Conservation (phyloP, 2,888 invertebrate species). For the Neocrepidodera transversa region DNA sequence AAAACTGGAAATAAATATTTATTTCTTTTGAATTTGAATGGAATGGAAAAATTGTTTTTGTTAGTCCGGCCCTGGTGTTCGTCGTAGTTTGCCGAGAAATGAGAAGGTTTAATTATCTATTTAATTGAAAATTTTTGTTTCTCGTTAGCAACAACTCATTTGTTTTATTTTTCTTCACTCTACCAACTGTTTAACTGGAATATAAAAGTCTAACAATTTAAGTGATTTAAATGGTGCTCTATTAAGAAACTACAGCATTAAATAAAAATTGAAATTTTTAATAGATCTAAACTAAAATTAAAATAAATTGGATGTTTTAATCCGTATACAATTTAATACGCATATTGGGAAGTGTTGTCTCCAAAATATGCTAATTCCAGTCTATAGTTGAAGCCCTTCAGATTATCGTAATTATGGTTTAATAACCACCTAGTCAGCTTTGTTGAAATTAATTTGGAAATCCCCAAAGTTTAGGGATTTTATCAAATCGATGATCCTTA, state of each 20-base stretch:
- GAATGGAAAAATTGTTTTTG: no score
- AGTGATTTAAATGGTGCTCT: no score
- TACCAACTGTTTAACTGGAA: constrained; percentile 1
- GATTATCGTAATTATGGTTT: constrained; percentile 17
- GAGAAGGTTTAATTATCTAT: constrained; percentile 21
- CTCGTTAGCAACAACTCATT: constrained; percentile 2
- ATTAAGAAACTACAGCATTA: no score
- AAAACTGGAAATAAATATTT: no score
- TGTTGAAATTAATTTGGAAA: constrained; percentile 15
- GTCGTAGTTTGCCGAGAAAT: background rate
- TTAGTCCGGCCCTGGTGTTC: background rate
- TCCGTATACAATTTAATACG: no score
- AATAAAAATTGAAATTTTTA: no score
- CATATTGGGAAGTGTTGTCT: constrained; percentile 5
- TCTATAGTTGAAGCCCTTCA: background rate
- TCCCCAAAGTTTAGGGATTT: constrained; percentile 1
- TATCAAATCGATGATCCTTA: background rate
- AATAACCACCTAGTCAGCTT: constrained; percentile 15
- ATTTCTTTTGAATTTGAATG: no score
- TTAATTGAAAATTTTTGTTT: constrained; percentile 23
- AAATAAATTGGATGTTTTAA: no score
- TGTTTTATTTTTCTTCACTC: background rate
- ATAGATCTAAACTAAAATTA: no score
- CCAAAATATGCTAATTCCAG: constrained; percentile 12
- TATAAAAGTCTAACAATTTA: background rate